phyloP scores from a whole-genome alignment of 2,113 vertebrate species.

The Carassius carassius region DNA sequence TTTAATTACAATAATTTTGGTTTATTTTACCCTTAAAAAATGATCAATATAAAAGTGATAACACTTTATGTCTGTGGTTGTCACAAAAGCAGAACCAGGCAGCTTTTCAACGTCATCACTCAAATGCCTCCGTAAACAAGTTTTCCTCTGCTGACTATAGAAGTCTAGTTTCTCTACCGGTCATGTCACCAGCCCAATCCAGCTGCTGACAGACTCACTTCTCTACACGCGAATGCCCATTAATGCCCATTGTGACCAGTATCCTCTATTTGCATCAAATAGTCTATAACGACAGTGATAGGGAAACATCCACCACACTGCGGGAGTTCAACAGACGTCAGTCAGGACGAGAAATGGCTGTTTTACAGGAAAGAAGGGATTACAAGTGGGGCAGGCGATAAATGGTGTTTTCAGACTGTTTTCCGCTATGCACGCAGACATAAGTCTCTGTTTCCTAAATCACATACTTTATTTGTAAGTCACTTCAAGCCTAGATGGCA shows the following conservation, averaged over 20 bases:
- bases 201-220: not conserved
- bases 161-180: not conserved
- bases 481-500: slow-evolving; percentile 38
- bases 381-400: slow-evolving; percentile 41
- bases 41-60: no score
- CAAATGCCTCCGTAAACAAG: not conserved
- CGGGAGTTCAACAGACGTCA: slow-evolving; percentile 53
- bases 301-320: slow-evolving; percentile 5
- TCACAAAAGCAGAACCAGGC: slow-evolving; percentile 17
- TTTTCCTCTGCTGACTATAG: not conserved
- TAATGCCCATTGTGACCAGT: not conserved
- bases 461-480: slow-evolving; percentile 54
- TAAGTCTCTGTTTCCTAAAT: slow-evolving; percentile 52
- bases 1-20: no score
- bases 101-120: not conserved
- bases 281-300: not conserved
- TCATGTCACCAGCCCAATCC: not conserved
- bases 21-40: no score
- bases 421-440: slow-evolving; percentile 13
- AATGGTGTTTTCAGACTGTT: slow-evolving; percentile 47
- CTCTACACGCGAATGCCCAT: no score
- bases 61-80: not conserved
- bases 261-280: slow-evolving; percentile 1
- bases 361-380: slow-evolving; percentile 60
- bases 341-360: slow-evolving; percentile 41